Base-by-base conservation (phyloP, 2,888 invertebrate species). In the Dasypogon diadema region DNA sequence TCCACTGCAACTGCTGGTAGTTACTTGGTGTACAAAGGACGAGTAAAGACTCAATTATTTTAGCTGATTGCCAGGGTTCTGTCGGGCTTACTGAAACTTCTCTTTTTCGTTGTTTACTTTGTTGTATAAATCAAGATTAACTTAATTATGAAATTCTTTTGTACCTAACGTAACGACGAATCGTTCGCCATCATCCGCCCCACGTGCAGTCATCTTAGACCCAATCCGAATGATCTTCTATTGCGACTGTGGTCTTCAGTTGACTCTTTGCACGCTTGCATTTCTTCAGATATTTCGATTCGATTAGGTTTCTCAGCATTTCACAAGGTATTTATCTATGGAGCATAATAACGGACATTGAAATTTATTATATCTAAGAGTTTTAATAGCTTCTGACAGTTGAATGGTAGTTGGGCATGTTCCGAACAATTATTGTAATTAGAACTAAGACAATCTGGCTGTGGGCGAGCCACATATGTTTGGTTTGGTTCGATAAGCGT, bases 71-170 rank as follows among this genome's bases (percentile, higher is more conserved):
- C 65, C 8, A 16, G n/a, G 46, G 16, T 21, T 18, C 65, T n/a
- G 6, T 18, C 30, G 51, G 4, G 22, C 21, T 34, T 22, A 55
- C 51, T 34, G 37, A 14, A n/a, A 34, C 21, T 34, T 58, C 6
- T 14, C 16, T 30, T 30, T 16, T 58, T 30, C 14, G 4, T 26
- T 30, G 1, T 58, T 30, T 58, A 16, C n/a, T 30, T 16, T 58
- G 2, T 58, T 54, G 21, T 72, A 34, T 21, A 72, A 72, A 72
- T 72, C 72, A 72, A 72, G 72, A 72, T 72, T 72, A 72, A 72
- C 55, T 55, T 72, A 72, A 72, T 72, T 72, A 72, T 55, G 72
- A 72, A 72, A 72, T 55, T 72, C 55, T 55, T 72, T 72, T 72
- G 54, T 55, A 34, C 48, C 65, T 72, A 30, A 18, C 24, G 30